These are phyloP conservation scores for Zaprionus tsacasi DNA, from an alignment of 1,140 invertebrate species.

Conservation along the genomic window DNA sequence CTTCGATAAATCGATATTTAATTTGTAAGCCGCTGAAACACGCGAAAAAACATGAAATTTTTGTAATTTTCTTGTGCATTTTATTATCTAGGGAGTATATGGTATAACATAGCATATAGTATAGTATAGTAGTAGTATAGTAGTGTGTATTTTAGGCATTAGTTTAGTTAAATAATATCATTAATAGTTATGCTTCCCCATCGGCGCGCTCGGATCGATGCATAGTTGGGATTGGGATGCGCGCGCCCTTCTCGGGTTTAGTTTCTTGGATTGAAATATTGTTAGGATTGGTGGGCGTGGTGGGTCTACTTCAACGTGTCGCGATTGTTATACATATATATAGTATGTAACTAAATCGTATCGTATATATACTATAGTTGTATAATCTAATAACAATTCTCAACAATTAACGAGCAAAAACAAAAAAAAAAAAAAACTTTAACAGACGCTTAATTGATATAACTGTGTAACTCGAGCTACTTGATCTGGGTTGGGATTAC, in stretches of 20 bases:
- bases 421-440: slow-evolving; percentile 28
- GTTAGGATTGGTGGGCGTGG: slow-evolving; percentile 24
- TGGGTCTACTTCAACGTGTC: slow-evolving; percentile 7
- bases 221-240: slow-evolving; percentile 2
- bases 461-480: slow-evolving; percentile 16
- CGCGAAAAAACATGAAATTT: not conserved
- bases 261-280: slow-evolving; percentile 6
- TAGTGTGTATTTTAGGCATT: slow-evolving; percentile 54
- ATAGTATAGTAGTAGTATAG: slow-evolving; percentile 9
- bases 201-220: not conserved
- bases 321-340: not conserved
- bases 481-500: slow-evolving; percentile 7
- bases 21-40: too few relatives aligned
- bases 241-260: not conserved
- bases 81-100: slow-evolving; percentile 72
- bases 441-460: slow-evolving; percentile 29
- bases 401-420: slow-evolving; percentile 50
- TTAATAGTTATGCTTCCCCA: slow-evolving; percentile 55
- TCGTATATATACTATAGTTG: not conserved
- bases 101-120: slow-evolving; percentile 35
- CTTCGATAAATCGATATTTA: too few relatives aligned
- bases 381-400: slow-evolving; percentile 39
- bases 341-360: slow-evolving; percentile 3
- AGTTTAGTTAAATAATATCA: slow-evolving; percentile 75
- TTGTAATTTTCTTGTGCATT: slow-evolving; percentile 63